A percentile compares a stretch with the other conserved stretches of the same genome.
Evolutionary conservation across 1,140 invertebrate genomes (phyloP).

Genomic region (Drosophila pectinifera): DNA sequence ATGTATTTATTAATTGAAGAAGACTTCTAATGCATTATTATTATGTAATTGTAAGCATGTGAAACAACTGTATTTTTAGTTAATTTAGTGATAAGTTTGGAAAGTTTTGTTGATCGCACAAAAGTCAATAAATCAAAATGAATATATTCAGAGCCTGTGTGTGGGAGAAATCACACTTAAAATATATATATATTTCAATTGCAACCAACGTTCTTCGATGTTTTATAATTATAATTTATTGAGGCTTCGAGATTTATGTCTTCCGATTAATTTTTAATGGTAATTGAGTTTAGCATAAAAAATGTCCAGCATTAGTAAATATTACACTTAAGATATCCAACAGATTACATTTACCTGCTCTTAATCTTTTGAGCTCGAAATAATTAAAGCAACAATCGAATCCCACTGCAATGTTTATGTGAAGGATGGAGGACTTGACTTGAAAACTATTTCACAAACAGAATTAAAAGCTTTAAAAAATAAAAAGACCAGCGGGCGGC

Average conservation of each 20-base stretch:
- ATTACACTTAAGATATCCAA: neutral
- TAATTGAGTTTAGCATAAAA: neutral
- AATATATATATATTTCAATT: neutral
- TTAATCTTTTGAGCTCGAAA: neutral
- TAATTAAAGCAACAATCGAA: conserved; percentile 1
- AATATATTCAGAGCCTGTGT: conserved; percentile 26
- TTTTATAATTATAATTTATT: neutral
- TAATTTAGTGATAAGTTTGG: conserved; percentile 73
- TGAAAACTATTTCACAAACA: conserved; percentile 26
- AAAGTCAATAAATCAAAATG: conserved; percentile 66
- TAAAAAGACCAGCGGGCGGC: conserved; percentile 23
- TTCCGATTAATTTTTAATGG: neutral
- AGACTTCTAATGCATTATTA: conserved; percentile 75
- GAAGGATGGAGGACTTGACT: neutral
- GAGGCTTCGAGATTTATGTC: neutral
- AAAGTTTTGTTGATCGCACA: conserved; percentile 76
- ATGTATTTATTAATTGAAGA: conserved; percentile 65
- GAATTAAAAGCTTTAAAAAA: conserved; percentile 26
- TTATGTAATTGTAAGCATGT: conserved; percentile 73
- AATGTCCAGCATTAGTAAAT: too few species aligned
- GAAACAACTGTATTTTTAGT: conserved; percentile 69
- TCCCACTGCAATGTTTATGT: neutral
- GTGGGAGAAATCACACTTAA: neutral
- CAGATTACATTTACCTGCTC: too few species aligned
- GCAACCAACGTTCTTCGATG: neutral